Base-by-base conservation (phyloP, 2,888 invertebrate genomes). In the Polyommatus icarus region DNA sequence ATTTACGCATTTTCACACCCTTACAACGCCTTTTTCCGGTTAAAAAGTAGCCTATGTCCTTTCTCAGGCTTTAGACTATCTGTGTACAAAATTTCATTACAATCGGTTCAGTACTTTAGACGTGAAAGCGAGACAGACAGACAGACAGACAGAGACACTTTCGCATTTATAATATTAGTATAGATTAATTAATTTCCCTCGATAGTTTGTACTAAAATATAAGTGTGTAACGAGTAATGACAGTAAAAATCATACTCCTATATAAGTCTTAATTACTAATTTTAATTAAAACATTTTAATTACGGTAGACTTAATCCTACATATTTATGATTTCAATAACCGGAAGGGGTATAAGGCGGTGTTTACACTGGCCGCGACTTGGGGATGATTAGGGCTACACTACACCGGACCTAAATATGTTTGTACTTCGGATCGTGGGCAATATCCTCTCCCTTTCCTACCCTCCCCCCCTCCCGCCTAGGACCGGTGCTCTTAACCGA, bases 321-420 rank as follows among this genome's bases (percentile, higher is more conserved):
- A 78, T 59, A 76, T 78, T 73, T 78, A 73, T 76, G 76, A 80
- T 81, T 80, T 78, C 80, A 84, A 85, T 86, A 87, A 85, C 86
- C 85, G 85, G 87, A 88, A 89, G 89, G 90, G 91, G 89, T 90
- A 85, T 87, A 87, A 87, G 85, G 87, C 86, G 87, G 83, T 87
- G 87, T 86, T 89, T 87, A 88, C 88, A 90, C 88, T 89, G 85
- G 84, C 87, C 82, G 87, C 84, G 81, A 83, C 80, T 84, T 88
- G 86, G 88, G 83, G 86, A 90, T 92, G 93, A 92, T 93, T 93
- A 93, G 93, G 87, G 84, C 88, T 88, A 89, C 89, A 90, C 90
- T 89, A 88, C 86, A 88, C 87, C 90, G 91, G 91, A 90, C 91
- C 92, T 92, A 93, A 94, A 94, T 93, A 92, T 93, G 94, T 94